Conservation (phyloP, 1,140 invertebrate genomes). For the Plectrocnemia conspersa region DNA sequence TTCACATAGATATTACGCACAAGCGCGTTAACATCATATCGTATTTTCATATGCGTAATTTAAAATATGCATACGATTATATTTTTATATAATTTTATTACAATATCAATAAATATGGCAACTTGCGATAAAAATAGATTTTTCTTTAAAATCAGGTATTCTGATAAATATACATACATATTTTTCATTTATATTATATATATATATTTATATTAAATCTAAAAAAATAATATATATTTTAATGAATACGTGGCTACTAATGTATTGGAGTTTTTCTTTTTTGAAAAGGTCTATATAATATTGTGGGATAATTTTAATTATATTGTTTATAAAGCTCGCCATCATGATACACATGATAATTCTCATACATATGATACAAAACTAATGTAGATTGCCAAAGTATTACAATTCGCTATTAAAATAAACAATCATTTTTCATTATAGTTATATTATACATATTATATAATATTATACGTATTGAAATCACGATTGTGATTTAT, state of each 20-base stretch:
- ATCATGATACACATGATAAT: conserved; percentile 1
- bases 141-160: conserved; percentile 26
- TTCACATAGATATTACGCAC: conserved; percentile 4
- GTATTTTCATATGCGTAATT: not conserved
- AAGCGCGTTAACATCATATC: not conserved
- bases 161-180: conserved; percentile 12
- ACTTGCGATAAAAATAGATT: conserved; percentile 30
- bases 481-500: no score
- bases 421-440: no score
- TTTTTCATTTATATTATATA: no score
- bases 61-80: conserved; percentile 11
- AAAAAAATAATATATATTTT: conserved; percentile 20
- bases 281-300: conserved; percentile 1
- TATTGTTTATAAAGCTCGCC: conserved; percentile 13
- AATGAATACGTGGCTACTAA: conserved; percentile 17
- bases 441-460: no score
- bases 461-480: no score
- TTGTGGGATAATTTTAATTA: conserved; percentile 7
- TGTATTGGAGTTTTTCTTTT: conserved; percentile 16
- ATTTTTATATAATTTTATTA: no score
- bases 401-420: no score
- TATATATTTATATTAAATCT: no score
- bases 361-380: no score
- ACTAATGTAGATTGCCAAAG: no score
- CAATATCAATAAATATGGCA: conserved; percentile 33